Evolutionary conservation across 2,113 vertebrate species (phyloP), one percentile per base, ranked within the genome.

Genomic region (Lucifuga dentata): DNA sequence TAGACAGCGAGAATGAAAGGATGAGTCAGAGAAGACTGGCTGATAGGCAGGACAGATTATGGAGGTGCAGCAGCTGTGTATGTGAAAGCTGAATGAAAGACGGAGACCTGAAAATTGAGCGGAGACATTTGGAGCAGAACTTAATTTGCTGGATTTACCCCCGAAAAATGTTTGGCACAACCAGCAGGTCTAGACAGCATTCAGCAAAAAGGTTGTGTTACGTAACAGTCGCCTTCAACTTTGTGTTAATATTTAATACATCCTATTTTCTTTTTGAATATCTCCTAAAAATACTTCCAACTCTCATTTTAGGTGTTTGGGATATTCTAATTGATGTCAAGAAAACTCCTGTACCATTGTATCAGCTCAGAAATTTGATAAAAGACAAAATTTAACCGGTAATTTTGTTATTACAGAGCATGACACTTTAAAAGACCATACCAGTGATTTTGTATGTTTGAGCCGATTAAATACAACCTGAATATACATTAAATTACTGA

Each of bases 111-210:
- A 38, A 57, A 13, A 2, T 16, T 26, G 40, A 10, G 19, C 35
- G 24, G 36, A 78, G 49, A 48, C 16, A 46, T 17, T 40, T 12
- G 17, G 24, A 67, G 26, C 43, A 10, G 20, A 17, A 51, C 48
- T 49, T 53, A 12, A 75, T 60, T 65, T 12, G 15, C 13, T 63
- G 21, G 39, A 16, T 46, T 72, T 39, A 60, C 51, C 46, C 38
- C 12, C 51, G 72, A 67, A 59, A 26, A 43, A 43, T 33, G 59
- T 55, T 63, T 56, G 39, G 24, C 61, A 57, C 32, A 52, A 67
- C 63, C 16, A 32, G 33, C 44, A 45, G 39, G 68, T 73, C 76
- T 48, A 79, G 46, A 58, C 63, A 41, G 39, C 19, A 48, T 23
- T 48, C 16, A 45, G 61, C 11, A 44, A 36, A 53, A 19, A 51